Base-by-base conservation (phyloP, 2,797 vertebrate genomes). In the Onychomys torridus region DNA sequence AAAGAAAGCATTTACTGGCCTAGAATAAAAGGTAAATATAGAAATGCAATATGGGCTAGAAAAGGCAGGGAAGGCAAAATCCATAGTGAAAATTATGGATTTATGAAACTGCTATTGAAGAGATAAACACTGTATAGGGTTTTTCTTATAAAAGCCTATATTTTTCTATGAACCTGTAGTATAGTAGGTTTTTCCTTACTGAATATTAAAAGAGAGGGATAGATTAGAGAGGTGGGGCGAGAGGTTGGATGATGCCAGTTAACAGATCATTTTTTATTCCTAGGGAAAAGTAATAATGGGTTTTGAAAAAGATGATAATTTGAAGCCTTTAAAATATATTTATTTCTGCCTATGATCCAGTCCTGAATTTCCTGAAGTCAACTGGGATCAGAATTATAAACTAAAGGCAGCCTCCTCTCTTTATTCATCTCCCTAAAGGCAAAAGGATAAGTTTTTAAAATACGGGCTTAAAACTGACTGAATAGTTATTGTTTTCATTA, bases 281-380 rank as follows among this genome's bases (percentile, higher is more conserved):
- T 73, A 63, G 23, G 16, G 27, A 91, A 94, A 96, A 32, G 0
- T 1, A 89, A 79, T 75, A 77, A 76, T 43, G 76, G 21, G 49
- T 63, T 89, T 95, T 94, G 52, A 89, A 92, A 84, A 90, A 55
- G 52, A 91, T 89, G n/a, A 25, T 83, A 52, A 94, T 96, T 84
- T 69, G 23, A 89, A 11, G 12, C 52, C 67, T 90, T 95, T 90
- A 87, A 92, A 89, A 59, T 81, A 25, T 65, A n/a, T 83, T 95
- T 83, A 46, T 79, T 95, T 95, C 85, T 96, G 6, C 32, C 77
- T 61, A n/a, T 92, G n/a, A 81, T 46, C 21, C 13, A 79, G 61
- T 78, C 90, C 5, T 82, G 19, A 84, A 9, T n/a, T 77, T 89
- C 32, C 57, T 25, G 13, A 43, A 89, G 40, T 63, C 73, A 89